Evolutionary conservation across 2,797 vertebrate species (phyloP), one percentile per base, ranked within the genome.

Genomic region (Hoplostethus mediterraneus): DNA sequence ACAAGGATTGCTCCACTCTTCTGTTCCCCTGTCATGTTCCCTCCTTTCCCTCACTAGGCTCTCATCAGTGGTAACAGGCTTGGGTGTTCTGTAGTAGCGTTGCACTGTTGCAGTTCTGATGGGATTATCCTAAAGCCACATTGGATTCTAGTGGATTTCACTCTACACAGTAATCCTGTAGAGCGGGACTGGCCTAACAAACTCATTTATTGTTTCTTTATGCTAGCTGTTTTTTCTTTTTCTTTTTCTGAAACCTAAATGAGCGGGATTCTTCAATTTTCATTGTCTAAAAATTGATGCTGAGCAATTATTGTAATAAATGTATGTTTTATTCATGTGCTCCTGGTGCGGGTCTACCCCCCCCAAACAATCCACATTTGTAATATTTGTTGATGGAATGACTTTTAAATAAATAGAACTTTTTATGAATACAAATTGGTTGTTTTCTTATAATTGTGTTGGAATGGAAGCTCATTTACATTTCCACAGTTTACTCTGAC

Each of bases 21-120:
- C 72, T 51, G 40, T 69, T 13, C 66, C 70, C 73, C 81, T 87
- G 4, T 92, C 89, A 91, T 91, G 90, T 92, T 88, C 91, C 81
- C 93, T 92, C 86, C 90, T 91, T 92, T 94, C 91, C 93, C 90
- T 88, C 88, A 94, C 94, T 95, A 95, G 95, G 94, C 94, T 97
- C 90, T 96, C 94, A 87, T 95, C 95, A 95, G 93, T 95, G 94
- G 92, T 95, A 93, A 94, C 94, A 95, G 94, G 94, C 95, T 93
- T 94, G 92, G 94, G 93, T 92, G 91, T 92, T 94, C 95, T 95
- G 92, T 96, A 95, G 94, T 94, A 84, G 93, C 89, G 81, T 85
- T 93, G 91, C 93, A 90, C 93, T 91, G 93, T 92, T 94, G 91
- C 93, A 90, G 93, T 93, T 94, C 93, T 95, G 94, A 95, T 92